phyloP scores from a whole-genome alignment of 2,888 invertebrate genomes.

The Ectemnius lituratus region DNA sequence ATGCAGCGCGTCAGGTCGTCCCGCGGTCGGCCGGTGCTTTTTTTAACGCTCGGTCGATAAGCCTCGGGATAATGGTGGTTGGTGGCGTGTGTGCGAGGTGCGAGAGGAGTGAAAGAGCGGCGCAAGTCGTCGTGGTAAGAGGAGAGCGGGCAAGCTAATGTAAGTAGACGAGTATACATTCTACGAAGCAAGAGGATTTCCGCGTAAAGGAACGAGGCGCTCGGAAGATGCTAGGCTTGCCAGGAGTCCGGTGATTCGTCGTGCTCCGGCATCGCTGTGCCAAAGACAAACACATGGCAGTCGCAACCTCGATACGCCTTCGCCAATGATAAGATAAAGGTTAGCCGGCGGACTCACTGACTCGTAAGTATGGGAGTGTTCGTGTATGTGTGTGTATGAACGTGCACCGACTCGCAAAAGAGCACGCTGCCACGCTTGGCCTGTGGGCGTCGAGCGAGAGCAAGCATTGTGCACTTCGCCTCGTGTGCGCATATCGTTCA shows the following conservation, averaged over 20 bases:
- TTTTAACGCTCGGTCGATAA: slow-evolving; percentile 56
- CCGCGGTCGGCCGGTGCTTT: slow-evolving; percentile 14
- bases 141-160: too few relatives aligned
- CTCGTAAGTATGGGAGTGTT: background rate
- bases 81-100: too few relatives aligned
- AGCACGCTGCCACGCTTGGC: slow-evolving; percentile 35
- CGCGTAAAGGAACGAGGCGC: slow-evolving; percentile 15
- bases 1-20: slow-evolving; percentile 16
- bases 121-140: slow-evolving; percentile 21
- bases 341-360: slow-evolving; percentile 35
- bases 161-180: background rate
- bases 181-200: slow-evolving; percentile 26
- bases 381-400: slow-evolving; percentile 15
- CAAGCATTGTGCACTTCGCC: slow-evolving; percentile 40
- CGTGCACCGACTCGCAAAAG: background rate
- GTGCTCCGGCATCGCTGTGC: slow-evolving; percentile 44
- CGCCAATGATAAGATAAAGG: slow-evolving; percentile 72
- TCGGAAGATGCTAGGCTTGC: background rate
- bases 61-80: background rate
- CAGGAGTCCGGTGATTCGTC: slow-evolving; percentile 9
- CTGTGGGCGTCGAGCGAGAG: slow-evolving; percentile 9
- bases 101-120: slow-evolving; percentile 17
- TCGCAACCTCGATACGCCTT: slow-evolving; percentile 67
- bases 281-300: slow-evolving; percentile 63
- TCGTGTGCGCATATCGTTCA: background rate